These are phyloP conservation scores for Myodes glareolus DNA, from an alignment of 2,113 vertebrate species.

Conservation along the genomic window DNA sequence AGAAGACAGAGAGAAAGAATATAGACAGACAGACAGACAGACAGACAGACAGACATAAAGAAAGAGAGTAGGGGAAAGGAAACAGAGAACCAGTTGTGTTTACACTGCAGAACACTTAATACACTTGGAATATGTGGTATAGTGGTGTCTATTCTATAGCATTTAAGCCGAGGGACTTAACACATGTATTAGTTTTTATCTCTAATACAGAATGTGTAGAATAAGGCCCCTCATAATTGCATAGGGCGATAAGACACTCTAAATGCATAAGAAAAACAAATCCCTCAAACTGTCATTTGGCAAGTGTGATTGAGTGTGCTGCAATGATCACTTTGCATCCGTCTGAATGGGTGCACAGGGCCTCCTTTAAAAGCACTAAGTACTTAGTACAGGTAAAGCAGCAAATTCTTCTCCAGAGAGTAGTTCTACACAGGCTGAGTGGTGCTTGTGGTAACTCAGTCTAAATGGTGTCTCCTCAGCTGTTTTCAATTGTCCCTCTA, in stretches of 20 bases:
- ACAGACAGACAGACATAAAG: not conserved
- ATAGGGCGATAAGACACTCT: not conserved
- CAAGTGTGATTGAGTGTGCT: not conserved
- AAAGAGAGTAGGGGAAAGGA: not conserved
- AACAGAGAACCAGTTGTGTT: not conserved
- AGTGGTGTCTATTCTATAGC: not conserved
- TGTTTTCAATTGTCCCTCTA: conserved; percentile 79
- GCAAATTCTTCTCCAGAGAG: conserved; percentile 78
- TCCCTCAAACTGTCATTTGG: not conserved
- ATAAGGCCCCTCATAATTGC: not conserved
- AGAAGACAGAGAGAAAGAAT: no score
- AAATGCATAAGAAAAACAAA: not conserved
- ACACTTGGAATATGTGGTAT: not conserved
- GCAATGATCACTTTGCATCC: conserved; percentile 31
- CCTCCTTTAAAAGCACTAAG: conserved; percentile 73
- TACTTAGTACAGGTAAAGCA: conserved; percentile 77
- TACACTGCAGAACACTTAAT: not conserved
- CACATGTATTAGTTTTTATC: not conserved
- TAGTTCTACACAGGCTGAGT: conserved; percentile 79
- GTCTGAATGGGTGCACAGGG: conserved; percentile 63
- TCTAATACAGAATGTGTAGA: conserved; percentile 37
- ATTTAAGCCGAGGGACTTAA: not conserved
- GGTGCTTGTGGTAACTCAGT: conserved; percentile 81
- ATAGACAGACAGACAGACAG: no score
- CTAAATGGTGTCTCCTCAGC: conserved; percentile 80